Evolutionary conservation across 2,888 invertebrate species (phyloP).

Genomic region (Hydroisotoma schaefferi): DNA sequence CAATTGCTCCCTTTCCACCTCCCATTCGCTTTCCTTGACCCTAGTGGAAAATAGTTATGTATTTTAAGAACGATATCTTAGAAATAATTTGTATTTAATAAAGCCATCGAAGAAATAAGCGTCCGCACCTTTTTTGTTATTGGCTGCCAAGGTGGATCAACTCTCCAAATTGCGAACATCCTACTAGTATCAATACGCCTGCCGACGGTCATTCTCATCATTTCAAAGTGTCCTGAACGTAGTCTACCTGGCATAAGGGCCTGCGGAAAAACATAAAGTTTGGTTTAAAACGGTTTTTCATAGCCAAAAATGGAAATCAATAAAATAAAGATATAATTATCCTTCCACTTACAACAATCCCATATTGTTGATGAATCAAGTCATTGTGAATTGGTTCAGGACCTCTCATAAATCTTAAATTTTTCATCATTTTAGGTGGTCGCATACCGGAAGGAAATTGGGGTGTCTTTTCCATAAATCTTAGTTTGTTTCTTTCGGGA

Average conservation of each 20-base stretch:
- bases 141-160: conserved; percentile 95
- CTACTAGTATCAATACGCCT: conserved; percentile 71
- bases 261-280: conserved; percentile 54
- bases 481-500: conserved; percentile 68
- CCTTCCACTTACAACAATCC: conserved; percentile 70
- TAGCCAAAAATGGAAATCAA: not conserved
- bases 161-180: conserved; percentile 93
- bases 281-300: conserved; percentile 8
- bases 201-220: conserved; percentile 74
- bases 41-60: conserved; percentile 50
- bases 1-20: conserved; percentile 91
- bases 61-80: conserved; percentile 13
- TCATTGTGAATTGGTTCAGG: conserved; percentile 82
- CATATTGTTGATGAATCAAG: conserved; percentile 86
- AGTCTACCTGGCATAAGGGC: conserved; percentile 80
- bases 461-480: conserved; percentile 69
- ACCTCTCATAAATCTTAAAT: conserved; percentile 79
- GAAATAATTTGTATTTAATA: not conserved
- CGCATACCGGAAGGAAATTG: conserved; percentile 63
- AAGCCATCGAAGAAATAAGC: not conserved
- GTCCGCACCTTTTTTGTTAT: conserved; percentile 71
- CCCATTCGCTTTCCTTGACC: conserved; percentile 91
- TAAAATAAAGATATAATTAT: no score
- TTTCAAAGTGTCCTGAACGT: conserved; percentile 77
- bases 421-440: conserved; percentile 81